Percentiles rank a stretch among this genome's conserved stretches.
These are phyloP conservation scores for Pygoscelis antarcticus DNA, from an alignment of 2,113 vertebrate genomes.

Conservation along the genomic window DNA sequence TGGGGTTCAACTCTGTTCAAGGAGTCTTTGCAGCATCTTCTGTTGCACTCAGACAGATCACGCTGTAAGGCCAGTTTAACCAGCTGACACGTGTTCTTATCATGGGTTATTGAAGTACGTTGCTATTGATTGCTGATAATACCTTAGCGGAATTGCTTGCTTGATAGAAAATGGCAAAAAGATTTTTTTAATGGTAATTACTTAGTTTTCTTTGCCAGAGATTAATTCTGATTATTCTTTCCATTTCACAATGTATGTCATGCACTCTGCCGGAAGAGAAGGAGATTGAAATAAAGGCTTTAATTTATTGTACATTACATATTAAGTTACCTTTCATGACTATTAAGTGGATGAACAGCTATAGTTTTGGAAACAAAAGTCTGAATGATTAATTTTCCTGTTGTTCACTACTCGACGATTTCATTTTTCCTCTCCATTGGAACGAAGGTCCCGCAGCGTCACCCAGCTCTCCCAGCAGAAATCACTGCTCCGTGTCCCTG, in stretches of 20 bases:
- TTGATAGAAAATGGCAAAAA: neutral
- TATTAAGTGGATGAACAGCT: neutral
- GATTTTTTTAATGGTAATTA: neutral
- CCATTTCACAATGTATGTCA: neutral
- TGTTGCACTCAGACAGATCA: too few relatives aligned
- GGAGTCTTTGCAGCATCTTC: neutral
- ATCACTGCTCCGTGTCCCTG: neutral
- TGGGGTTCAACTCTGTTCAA: neutral
- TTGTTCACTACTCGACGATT: neutral
- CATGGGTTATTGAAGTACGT: neutral
- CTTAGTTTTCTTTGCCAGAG: neutral
- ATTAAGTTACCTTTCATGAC: constrained; percentile 1
- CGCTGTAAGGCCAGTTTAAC: fast-evolving
- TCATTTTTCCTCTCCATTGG: neutral
- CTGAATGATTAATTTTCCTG: neutral
- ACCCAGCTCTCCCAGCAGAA: neutral
- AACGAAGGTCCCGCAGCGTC: neutral
- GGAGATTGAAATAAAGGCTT: constrained; percentile 6
- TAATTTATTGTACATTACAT: neutral
- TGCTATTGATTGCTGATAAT: neutral
- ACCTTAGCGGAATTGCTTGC: neutral
- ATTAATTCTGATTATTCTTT: constrained; percentile 3
- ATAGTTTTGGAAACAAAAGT: neutral
- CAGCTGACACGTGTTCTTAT: neutral
- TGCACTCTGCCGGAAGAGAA: neutral